Evolutionary conservation across 2,888 invertebrate genomes (phyloP).

Genomic region (Chymomyza fuscimana): DNA sequence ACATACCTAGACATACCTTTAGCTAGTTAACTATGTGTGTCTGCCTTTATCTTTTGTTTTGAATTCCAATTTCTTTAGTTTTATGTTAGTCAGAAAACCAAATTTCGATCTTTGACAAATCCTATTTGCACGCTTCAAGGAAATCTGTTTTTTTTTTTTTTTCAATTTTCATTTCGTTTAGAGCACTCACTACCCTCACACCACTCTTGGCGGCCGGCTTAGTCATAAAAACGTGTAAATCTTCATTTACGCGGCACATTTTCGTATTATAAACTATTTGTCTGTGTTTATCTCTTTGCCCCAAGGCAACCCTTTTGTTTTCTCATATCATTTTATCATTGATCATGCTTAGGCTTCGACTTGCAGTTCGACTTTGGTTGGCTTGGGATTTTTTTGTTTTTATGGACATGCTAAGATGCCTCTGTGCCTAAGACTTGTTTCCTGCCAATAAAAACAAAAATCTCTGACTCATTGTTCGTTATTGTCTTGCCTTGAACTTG

Average conservation of each 20-base stretch:
- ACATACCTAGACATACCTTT: not conserved
- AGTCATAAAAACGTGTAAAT: constrained; percentile 41
- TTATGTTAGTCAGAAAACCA: constrained; percentile 11
- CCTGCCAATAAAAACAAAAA: constrained; percentile 11
- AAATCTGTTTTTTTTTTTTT: constrained; percentile 35
- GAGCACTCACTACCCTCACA: not conserved
- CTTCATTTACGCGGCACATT: constrained; percentile 40
- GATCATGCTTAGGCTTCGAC: constrained; percentile 57
- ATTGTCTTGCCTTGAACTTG: not conserved
- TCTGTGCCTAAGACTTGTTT: constrained; percentile 29
- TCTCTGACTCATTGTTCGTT: constrained; percentile 49
- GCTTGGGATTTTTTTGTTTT: constrained; percentile 36
- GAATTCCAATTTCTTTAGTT: not conserved
- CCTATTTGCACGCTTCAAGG: constrained; percentile 68
- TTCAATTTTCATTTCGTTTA: constrained; percentile 50
- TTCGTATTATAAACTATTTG: constrained; percentile 9
- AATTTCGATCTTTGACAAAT: constrained; percentile 63
- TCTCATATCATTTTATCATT: constrained; percentile 49
- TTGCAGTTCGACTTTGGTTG: not conserved
- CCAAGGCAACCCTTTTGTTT: constrained; percentile 53
- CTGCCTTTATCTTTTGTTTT: not conserved
- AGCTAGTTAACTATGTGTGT: not conserved
- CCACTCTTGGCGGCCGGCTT: constrained; percentile 6
- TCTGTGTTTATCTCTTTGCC: not conserved
- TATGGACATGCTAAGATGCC: constrained; percentile 66